Evolutionary conservation across 2,797 vertebrate genomes (phyloP).

Genomic region (Manis pentadactyla): DNA sequence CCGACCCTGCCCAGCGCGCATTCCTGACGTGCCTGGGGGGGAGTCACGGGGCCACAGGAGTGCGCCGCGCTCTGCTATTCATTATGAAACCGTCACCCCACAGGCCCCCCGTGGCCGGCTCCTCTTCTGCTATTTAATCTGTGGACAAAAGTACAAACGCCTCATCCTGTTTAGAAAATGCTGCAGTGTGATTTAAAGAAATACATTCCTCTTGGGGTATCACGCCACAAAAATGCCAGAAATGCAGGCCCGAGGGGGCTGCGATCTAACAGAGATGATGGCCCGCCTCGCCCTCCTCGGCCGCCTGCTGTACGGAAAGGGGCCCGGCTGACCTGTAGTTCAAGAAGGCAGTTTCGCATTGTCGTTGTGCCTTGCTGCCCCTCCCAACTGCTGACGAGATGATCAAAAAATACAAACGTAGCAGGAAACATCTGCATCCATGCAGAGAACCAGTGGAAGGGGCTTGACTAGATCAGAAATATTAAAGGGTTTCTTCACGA

Average conservation of each 20-base stretch:
- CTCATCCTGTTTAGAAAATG: slow-evolving; percentile 67
- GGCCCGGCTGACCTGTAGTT: neutral
- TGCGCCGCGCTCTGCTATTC: neutral
- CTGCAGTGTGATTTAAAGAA: slow-evolving; percentile 56
- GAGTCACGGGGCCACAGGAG: neutral
- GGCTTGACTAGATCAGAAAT: neutral
- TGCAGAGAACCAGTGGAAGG: neutral
- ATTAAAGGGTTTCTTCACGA: neutral
- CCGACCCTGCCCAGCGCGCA: neutral
- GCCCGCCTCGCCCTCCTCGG: neutral
- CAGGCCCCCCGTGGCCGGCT: accelerated
- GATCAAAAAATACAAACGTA: neutral
- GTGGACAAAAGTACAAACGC: slow-evolving; percentile 56
- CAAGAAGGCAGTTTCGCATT: neutral
- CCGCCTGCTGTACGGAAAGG: neutral
- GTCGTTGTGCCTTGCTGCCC: neutral
- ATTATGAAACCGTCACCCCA: slow-evolving; percentile 54
- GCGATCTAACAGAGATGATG: slow-evolving; percentile 28
- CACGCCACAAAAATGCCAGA: slow-evolving; percentile 76
- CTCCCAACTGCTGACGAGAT: neutral
- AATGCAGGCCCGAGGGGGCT: slow-evolving; percentile 59
- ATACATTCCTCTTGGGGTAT: slow-evolving; percentile 53
- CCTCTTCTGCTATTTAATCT: slow-evolving; percentile 68
- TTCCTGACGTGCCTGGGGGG: accelerated
- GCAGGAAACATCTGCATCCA: neutral